Evolutionary conservation across 2,113 vertebrate genomes (phyloP).

Genomic region (western clawed frog (Xenopus tropicalis)): DNA sequence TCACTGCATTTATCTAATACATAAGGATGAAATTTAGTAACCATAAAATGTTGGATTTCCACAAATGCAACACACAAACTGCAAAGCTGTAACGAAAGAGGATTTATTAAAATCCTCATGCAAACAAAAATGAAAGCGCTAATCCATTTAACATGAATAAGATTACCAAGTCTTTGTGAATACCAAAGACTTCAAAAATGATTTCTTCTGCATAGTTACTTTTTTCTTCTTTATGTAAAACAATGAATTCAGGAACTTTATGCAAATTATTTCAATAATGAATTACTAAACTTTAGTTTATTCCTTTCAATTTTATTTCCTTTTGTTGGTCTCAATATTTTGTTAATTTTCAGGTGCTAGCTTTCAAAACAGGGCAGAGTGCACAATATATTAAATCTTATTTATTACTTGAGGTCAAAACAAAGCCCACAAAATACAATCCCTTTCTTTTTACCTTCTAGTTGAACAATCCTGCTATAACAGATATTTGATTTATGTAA

Average conservation of each 20-base stretch:
- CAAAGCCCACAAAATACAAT: too few relatives aligned
- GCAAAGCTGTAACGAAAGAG: slow-evolving; percentile 2
- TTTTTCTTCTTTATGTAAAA: neutral
- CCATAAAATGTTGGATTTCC: slow-evolving; percentile 18
- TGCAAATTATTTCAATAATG: slow-evolving; percentile 9
- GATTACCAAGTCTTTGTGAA: slow-evolving; percentile 9
- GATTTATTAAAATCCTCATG: slow-evolving; percentile 12
- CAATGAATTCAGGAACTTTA: neutral
- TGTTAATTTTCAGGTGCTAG: neutral
- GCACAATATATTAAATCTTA: too few relatives aligned
- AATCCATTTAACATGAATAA: slow-evolving; percentile 16
- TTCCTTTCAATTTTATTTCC: neutral
- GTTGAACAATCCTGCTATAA: too few relatives aligned
- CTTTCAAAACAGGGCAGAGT: too few relatives aligned
- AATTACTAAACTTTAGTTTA: neutral
- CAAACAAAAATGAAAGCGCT: neutral
- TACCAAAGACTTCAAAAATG: neutral
- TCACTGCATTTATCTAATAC: neutral
- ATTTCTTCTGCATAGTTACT: slow-evolving; percentile 1
- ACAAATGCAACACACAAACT: neutral
- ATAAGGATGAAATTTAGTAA: slow-evolving; percentile 10
- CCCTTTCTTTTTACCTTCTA: too few relatives aligned
- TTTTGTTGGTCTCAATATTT: neutral
- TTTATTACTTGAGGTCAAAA: too few relatives aligned
- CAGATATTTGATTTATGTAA: too few relatives aligned